phyloP scores from a whole-genome alignment of 2,888 invertebrate genomes.

The Dexiosoma caninum region DNA sequence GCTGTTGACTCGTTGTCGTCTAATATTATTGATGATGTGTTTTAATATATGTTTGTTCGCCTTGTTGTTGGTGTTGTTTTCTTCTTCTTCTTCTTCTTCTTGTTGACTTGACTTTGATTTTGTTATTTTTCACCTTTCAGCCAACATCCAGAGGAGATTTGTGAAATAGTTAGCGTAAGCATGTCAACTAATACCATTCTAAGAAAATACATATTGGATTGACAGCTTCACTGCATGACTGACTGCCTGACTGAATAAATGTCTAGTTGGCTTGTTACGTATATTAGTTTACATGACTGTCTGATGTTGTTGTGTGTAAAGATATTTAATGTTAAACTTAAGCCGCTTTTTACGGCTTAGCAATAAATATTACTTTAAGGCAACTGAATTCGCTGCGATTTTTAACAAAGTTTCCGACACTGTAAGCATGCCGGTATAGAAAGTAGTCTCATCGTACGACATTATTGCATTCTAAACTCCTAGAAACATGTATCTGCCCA shows the following conservation, averaged over 20 bases:
- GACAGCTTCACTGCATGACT: neutral
- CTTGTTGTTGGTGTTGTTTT: neutral
- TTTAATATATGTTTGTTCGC: constrained; percentile 21
- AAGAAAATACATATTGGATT: neutral
- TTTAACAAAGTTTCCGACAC: no score
- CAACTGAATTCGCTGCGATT: no score
- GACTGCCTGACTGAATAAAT: constrained; percentile 1
- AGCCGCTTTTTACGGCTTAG: no score
- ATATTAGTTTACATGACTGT: neutral
- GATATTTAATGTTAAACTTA: neutral
- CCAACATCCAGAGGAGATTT: neutral
- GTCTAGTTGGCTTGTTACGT: neutral
- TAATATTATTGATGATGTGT: constrained; percentile 49
- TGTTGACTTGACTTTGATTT: constrained; percentile 45
- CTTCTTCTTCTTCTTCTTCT: no score
- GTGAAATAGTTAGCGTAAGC: neutral
- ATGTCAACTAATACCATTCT: neutral
- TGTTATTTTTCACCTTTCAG: constrained; percentile 49
- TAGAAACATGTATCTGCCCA: no score
- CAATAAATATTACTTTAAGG: no score
- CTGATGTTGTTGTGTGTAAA: neutral
- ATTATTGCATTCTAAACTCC: no score
- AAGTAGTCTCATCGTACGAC: no score
- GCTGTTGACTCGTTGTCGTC: constrained; percentile 23
- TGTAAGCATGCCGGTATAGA: no score